Evolutionary conservation across 2,888 invertebrate genomes (phyloP), one percentile per base, ranked within the genome.

Genomic region (Brachypalpus laphriformis): DNA sequence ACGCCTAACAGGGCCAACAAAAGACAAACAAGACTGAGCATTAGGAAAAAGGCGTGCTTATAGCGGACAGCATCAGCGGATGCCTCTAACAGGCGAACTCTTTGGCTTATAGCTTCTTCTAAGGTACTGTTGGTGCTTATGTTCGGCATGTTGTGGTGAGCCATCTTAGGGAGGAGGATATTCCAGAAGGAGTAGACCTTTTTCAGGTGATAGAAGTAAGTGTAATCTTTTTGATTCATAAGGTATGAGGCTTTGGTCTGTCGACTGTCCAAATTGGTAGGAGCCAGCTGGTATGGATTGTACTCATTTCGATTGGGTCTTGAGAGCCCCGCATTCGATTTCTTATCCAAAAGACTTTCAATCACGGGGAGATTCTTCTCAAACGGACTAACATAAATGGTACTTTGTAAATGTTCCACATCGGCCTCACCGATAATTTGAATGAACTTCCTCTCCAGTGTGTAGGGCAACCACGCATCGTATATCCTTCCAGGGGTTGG

Each of bases 401-500:
- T 77, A 5, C 80, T 86, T n/a, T 57, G 74, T 42, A 77, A 56
- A 0, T 47, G 74, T 18, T 82, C 82, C 25, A 86, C 87, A 22
- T 80, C 45, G 3, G 86, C 83, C 28, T 90, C 90, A 0, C 92
- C 91, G 18, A 92, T 57, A 34, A 90, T 89, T 82, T 90, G 91
- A 6, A 92, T 90, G 57, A 90, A 91, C 16, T 90, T 90, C 2
- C 88, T 87, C 3, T 89, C 89, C 2, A 65, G 51, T 1, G 92
- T 93, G 89, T 95, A 95, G 18, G 93, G 93, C 83, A 92, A 92
- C 95, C 96, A 96, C 9, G 92, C 91, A 56, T 93, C 93, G 81
- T 93, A 92, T 40, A 92, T 91, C 22, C 92, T 91, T 25, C 92
- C 92, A 0, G 93, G 92, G 11, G 93, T 94, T 16, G 95, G 95